phyloP scores from a whole-genome alignment of 2,113 vertebrate species.

The Carollia perspicillata region DNA sequence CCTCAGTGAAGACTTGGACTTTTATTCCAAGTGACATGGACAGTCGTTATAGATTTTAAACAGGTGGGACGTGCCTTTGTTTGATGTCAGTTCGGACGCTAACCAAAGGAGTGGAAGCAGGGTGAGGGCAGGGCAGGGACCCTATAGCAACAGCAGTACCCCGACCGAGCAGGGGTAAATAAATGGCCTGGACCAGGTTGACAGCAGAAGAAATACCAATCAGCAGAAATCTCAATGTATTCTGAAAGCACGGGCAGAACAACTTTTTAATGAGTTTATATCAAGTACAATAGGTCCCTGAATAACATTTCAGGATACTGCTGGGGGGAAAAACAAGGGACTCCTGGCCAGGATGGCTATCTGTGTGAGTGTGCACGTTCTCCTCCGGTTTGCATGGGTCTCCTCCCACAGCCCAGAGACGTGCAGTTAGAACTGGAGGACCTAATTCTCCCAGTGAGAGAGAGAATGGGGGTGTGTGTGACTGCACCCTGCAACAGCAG shows the following conservation, averaged over 20 bases:
- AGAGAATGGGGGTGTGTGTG: no score
- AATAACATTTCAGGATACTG: background rate
- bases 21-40: background rate
- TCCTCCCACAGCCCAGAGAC: background rate
- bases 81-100: background rate
- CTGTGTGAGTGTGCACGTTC: background rate
- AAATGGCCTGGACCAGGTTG: background rate
- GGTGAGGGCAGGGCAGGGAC: background rate
- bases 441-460: background rate
- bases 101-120: background rate
- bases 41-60: background rate
- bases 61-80: background rate
- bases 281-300: background rate
- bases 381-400: background rate
- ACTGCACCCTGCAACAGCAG: background rate
- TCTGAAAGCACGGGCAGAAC: background rate
- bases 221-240: background rate
- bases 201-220: rapidly evolving
- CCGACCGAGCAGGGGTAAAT: background rate
- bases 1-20: background rate
- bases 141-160: background rate
- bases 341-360: background rate
- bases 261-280: background rate
- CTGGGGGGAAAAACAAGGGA: background rate
- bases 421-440: no score